Conservation (phyloP, 2,797 vertebrate genomes). For the Amblyraja radiata region DNA sequence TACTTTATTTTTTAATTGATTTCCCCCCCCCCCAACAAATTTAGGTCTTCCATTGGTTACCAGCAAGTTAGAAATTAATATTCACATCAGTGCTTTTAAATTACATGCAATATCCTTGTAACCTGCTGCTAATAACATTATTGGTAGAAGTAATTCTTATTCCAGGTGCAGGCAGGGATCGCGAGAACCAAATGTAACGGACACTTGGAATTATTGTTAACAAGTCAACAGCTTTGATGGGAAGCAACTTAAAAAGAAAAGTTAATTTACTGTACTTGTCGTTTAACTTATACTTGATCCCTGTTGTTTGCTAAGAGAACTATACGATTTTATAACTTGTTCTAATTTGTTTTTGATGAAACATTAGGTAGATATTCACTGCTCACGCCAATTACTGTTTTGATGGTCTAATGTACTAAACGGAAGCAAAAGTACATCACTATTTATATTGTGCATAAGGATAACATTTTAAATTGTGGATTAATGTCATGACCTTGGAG, state of each 20-base stretch:
- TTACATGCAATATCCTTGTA: not conserved
- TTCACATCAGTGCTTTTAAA: not conserved
- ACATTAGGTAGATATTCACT: not conserved
- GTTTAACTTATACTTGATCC: not conserved
- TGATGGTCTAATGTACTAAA: not conserved
- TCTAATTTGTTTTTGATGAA: not conserved
- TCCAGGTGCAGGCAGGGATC: not conserved
- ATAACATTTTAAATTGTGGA: not conserved
- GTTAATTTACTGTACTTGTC: not conserved
- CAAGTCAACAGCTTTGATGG: not conserved
- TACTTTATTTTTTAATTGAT: not conserved
- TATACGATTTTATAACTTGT: not conserved
- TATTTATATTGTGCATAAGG: no score
- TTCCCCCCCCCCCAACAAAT: not conserved
- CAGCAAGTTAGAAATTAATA: not conserved
- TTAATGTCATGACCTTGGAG: not conserved
- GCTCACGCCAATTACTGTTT: not conserved
- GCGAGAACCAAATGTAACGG: not conserved
- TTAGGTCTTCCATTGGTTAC: not conserved
- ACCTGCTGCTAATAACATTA: not conserved
- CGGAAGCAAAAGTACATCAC: no score
- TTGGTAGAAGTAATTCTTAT: not conserved
- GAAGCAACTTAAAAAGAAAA: not conserved
- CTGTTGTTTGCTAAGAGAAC: not conserved
- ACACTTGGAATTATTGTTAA: not conserved